Percentiles rank a stretch among this genome's conserved stretches.
phyloP scores from a whole-genome alignment of 53 echinoderm and acorn worm genomes.

The Zoroaster sp. region DNA sequence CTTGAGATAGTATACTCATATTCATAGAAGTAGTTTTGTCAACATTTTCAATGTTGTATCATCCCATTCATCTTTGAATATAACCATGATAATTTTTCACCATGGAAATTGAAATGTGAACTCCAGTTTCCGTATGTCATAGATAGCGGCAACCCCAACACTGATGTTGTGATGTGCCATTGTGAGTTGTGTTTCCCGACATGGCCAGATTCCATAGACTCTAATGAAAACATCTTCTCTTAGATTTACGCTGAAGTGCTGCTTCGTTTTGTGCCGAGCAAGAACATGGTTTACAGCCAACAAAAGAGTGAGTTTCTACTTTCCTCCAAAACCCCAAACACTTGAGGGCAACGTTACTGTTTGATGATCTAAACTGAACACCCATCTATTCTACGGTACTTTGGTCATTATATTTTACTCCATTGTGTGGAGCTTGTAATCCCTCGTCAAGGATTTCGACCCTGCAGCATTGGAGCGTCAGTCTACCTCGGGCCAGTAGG shows the following conservation, averaged over 20 bases:
- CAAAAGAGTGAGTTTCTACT: background rate
- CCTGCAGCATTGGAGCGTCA: background rate
- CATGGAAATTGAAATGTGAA: no score
- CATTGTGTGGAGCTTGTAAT: constrained; percentile 3
- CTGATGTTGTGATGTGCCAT: background rate
- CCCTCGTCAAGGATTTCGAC: constrained; percentile 35
- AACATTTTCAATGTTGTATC: no score
- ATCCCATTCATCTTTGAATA: no score
- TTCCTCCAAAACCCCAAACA: constrained; percentile 15
- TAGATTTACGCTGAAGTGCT: background rate
- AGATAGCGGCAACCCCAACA: no score
- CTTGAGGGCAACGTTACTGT: constrained; percentile 1
- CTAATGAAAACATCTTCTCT: constrained; percentile 25
- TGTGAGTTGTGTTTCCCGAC: constrained; percentile 29
- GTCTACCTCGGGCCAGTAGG: background rate
- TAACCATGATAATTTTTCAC: no score
- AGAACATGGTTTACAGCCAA: constrained; percentile 1
- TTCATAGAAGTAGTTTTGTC: no score
- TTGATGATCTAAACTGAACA: background rate
- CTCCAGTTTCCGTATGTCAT: no score
- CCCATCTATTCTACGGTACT: background rate
- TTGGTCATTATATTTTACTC: constrained; percentile 8
- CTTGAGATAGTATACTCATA: no score
- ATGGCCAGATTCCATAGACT: background rate
- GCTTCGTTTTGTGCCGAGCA: constrained; percentile 12